These are phyloP conservation scores for Xiphophorus couchianus DNA, from an alignment of 2,113 vertebrate species.

Conservation along the genomic window DNA sequence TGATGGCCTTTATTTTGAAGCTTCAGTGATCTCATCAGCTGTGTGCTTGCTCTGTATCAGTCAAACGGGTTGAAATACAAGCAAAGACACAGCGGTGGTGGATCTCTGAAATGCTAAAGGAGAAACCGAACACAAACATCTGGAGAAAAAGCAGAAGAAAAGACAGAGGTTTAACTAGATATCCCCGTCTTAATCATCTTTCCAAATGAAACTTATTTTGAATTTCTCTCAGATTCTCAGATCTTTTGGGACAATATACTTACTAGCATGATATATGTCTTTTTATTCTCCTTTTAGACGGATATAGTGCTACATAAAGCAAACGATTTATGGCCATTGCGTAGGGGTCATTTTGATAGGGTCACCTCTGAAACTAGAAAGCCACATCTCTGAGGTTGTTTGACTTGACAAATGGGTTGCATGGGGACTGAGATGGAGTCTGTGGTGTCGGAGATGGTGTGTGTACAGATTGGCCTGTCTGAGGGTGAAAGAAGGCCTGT, in stretches of 20 bases:
- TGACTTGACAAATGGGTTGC: slow-evolving; percentile 69
- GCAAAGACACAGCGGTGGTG: slow-evolving; percentile 55
- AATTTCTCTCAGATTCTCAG: too few relatives aligned
- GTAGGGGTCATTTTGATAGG: slow-evolving; percentile 67
- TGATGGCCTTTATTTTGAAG: slow-evolving; percentile 21
- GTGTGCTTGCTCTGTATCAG: not conserved
- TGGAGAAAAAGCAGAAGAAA: slow-evolving; percentile 16
- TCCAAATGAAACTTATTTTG: slow-evolving; percentile 32
- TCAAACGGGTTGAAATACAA: slow-evolving; percentile 74
- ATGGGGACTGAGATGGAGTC: slow-evolving; percentile 57
- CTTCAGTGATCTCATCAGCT: slow-evolving; percentile 16
- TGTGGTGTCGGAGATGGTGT: slow-evolving; percentile 64
- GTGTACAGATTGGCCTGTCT: slow-evolving; percentile 74
- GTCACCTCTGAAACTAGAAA: slow-evolving; percentile 66
- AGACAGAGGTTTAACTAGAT: slow-evolving; percentile 40
- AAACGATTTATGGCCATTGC: slow-evolving; percentile 60
- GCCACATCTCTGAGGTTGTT: slow-evolving; percentile 49
- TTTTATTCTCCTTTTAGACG: slow-evolving; percentile 28
- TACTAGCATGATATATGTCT: not conserved
- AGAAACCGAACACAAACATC: slow-evolving; percentile 52
- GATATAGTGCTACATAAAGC: slow-evolving; percentile 30
- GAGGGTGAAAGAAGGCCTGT: slow-evolving; percentile 67
- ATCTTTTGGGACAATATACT: not conserved
- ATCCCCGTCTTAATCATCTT: not conserved
- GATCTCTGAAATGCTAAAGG: slow-evolving; percentile 65